These are phyloP conservation scores for Chaetogeoica ovagalla DNA, from an alignment of 2,888 invertebrate species.

Conservation along the genomic window DNA sequence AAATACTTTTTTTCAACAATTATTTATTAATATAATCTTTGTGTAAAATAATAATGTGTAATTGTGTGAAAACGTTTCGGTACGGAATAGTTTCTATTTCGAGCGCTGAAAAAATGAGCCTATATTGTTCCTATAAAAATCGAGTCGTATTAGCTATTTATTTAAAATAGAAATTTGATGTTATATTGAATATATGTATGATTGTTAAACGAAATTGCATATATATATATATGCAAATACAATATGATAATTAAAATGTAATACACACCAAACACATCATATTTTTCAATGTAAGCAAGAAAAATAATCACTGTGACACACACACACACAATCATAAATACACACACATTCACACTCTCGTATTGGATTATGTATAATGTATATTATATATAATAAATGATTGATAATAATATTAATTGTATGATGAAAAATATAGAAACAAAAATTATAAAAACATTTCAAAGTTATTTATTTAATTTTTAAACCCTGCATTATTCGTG, in stretches of 20 bases:
- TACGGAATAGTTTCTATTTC: not conserved
- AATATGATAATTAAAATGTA: not conserved
- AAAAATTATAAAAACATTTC: constrained; percentile 6
- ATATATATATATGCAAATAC: not conserved
- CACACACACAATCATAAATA: not conserved
- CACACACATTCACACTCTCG: constrained; percentile 8
- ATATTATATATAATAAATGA: constrained; percentile 12
- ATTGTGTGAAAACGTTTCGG: not conserved
- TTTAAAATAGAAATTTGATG: constrained; percentile 24
- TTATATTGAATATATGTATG: constrained; percentile 19
- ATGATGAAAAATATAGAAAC: constrained; percentile 37
- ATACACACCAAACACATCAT: constrained; percentile 8
- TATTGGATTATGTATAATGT: not conserved
- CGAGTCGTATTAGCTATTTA: constrained; percentile 36
- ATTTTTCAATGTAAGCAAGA: constrained; percentile 21
- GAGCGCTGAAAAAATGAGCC: constrained; percentile 31
- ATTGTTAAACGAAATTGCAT: constrained; percentile 7
- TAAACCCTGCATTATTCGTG: too few relatives aligned
- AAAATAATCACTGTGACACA: constrained; percentile 19
- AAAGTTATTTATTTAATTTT: not conserved
- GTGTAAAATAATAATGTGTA: not conserved
- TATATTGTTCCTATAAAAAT: constrained; percentile 43
- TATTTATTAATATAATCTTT: not conserved
- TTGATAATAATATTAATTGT: constrained; percentile 29
- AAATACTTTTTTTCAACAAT: not conserved